Evolutionary conservation across 2,113 vertebrate genomes (phyloP), one percentile per base, ranked within the genome.

Genomic region (Oreochromis niloticus): DNA sequence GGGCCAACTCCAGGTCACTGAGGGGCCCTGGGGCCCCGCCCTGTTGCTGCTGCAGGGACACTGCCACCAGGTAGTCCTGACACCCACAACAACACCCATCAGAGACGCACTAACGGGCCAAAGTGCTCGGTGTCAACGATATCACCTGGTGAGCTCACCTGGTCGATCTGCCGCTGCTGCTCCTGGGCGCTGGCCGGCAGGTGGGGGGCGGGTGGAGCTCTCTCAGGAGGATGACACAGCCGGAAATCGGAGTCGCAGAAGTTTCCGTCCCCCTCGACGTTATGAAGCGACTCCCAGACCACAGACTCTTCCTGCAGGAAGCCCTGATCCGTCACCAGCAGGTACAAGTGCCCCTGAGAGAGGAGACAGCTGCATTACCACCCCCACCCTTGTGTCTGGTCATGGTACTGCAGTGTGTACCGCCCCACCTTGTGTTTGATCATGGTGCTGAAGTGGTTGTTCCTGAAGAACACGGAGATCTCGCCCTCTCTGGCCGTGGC

Each of bases 281-380:
- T 98, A 88, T 98, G 98, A 4, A 99, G 97, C 82, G 97, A 98
- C 91, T 99, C 98, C 98, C 98, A 99, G 10, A 97, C 97, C 92
- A 99, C 82, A 1, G 93, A 61, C 83, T 97, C 96, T 95, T 99
- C 98, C 87, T 96, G 97, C 41, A 99, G 97, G 95, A 97, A 99
- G 71, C 98, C 98, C 94, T 99, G 98, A 91, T 99, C 98, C 0
- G 98, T 98, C 94, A 99, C 98, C 95, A 99, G 94, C 48, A 99
- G 96, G 94, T 99, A 99, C 19, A 99, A 94, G 95, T 99, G 97
- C 19, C 97, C 97, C 98, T 99, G 95, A 39, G 7, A 7, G 6
- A 9, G 30, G 4, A 36, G 12, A 8, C 27, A 24, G n/a, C 13
- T 17, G 22, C 6, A 50, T 78, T 22, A 54, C 4, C 14, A 14